Base-by-base conservation (phyloP, 2,888 invertebrate genomes). In the Amiota minor region DNA sequence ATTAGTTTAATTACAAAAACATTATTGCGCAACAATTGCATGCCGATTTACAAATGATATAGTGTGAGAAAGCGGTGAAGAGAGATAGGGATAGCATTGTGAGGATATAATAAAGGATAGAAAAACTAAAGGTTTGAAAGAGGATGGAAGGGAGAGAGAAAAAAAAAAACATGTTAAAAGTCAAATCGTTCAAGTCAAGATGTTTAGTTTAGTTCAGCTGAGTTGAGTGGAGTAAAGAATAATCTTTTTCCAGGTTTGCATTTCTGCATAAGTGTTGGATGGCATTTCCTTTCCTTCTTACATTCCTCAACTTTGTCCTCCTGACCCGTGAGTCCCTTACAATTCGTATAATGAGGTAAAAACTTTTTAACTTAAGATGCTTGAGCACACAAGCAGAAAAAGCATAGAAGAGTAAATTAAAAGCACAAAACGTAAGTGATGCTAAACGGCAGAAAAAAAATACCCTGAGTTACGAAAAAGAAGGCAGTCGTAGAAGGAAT, bases 1-100 rank as follows among this genome's bases (percentile, higher is more conserved):
- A 82, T 85, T 85, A 82, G 81, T 85, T 85, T 82, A 85, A 85
- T 83, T 83, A 81, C 83, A 80, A 81, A 35, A 74, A 78, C 84
- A 79, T 83, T 84, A 80, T 72, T 76, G 77, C 70, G 68, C 72
- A 74, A 9, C 72, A 59, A 75, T 75, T 84, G 72, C 78, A 35
- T 35, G 35, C 6, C 35, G 35, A 35, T 6, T 35, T 3, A 35
- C 6, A 8, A 35, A 35, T 35, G 35, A 35, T 6, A 35, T 35
- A 35, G 35, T 35, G 2, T 35, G 35, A 35, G 35, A 35, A 35
- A 2, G 6, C 6, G 2, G 2, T 35, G 6, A 35, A 35, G 35
- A 35, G 35, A 35, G 6, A 35, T 6, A 6, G 74, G 74, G 74
- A 78, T 61, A 61, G 71, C 46, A 65, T 35, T 35, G 35, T 35